Conservation (phyloP, 2,888 invertebrate species). For the Pristionchus maxplancki region DNA sequence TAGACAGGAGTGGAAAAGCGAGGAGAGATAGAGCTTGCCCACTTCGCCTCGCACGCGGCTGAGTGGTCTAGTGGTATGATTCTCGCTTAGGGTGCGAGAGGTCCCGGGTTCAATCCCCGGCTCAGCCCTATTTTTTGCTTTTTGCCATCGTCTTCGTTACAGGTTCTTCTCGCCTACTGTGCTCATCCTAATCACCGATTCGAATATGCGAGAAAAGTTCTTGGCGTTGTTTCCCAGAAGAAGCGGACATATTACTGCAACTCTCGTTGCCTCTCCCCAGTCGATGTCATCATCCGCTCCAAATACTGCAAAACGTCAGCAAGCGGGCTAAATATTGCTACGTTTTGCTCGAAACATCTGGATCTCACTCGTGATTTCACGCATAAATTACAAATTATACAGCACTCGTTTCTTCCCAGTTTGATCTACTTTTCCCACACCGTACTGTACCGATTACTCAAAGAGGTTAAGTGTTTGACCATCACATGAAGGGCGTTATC, state of each 20-base stretch:
- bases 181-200: not conserved
- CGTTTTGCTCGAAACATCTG: too few relatives aligned
- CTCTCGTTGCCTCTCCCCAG: not conserved
- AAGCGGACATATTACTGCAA: not conserved
- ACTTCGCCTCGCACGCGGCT: slow-evolving; percentile 51
- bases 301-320: not conserved
- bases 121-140: slow-evolving; percentile 58
- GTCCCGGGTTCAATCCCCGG: slow-evolving; percentile 77
- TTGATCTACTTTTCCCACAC: too few relatives aligned
- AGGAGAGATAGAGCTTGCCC: not conserved
- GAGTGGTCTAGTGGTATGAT: slow-evolving; percentile 78
- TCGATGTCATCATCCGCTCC: not conserved
- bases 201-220: slow-evolving; percentile 12
- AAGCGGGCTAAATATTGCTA: too few relatives aligned
- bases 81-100: slow-evolving; percentile 79
- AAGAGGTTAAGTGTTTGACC: too few relatives aligned
- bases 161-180: slow-evolving; percentile 23
- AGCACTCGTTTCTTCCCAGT: too few relatives aligned
- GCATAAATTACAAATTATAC: too few relatives aligned
- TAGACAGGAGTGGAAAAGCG: not conserved
- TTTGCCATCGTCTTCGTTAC: not conserved
- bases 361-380: too few relatives aligned
- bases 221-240: not conserved
- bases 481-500: too few relatives aligned
- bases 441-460: too few relatives aligned